Conservation (phyloP, 2,113 vertebrate species). For the Vulpes ferrilata region DNA sequence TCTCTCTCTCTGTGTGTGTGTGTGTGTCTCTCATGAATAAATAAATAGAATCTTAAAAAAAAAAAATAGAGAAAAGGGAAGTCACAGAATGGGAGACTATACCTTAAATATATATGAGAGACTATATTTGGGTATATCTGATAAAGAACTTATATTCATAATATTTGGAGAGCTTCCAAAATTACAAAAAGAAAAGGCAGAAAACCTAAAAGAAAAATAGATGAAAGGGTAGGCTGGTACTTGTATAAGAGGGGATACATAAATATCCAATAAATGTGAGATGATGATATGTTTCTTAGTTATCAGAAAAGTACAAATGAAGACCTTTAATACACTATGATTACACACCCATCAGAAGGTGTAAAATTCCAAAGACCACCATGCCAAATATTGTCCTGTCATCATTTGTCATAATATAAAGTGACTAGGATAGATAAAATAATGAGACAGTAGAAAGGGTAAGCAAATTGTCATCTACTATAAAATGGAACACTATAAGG, state of each 20-base stretch:
- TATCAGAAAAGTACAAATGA: not conserved
- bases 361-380: not conserved
- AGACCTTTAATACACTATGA: not conserved
- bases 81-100: not conserved
- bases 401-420: not conserved
- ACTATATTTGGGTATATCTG: not conserved
- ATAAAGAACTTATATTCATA: not conserved
- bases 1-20: too few species aligned
- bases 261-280: not conserved
- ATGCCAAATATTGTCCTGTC: not conserved
- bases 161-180: not conserved
- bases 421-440: not conserved
- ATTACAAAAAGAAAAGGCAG: not conserved
- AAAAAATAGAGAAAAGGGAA: not conserved
- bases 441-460: not conserved
- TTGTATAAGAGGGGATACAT: not conserved
- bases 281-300: not conserved
- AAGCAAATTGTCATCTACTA: not conserved
- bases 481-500: not conserved
- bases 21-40: too few species aligned
- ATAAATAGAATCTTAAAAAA: too few species aligned
- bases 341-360: not conserved
- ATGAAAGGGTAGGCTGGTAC: not conserved
- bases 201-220: not conserved
- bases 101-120: not conserved